Evolutionary conservation across 2,888 invertebrate genomes (phyloP).

Genomic region (Drosophila borborema): DNA sequence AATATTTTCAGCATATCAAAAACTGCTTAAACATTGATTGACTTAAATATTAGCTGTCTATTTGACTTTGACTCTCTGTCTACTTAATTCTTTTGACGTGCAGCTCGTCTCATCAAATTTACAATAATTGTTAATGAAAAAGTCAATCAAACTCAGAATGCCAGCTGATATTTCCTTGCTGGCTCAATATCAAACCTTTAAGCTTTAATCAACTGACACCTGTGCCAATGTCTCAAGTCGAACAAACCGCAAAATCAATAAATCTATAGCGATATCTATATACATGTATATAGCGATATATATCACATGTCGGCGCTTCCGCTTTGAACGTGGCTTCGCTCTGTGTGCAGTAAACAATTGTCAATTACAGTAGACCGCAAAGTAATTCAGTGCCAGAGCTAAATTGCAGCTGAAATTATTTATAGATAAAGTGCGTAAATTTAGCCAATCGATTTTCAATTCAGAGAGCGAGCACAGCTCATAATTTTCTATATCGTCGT

Average conservation of each 20-base stretch:
- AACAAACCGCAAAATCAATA: slow-evolving; percentile 57
- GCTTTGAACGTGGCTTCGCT: slow-evolving; percentile 49
- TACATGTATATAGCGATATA: background rate
- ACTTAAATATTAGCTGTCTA: background rate
- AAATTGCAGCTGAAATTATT: slow-evolving; percentile 5
- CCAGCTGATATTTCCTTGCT: background rate
- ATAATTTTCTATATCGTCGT: slow-evolving; percentile 35
- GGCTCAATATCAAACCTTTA: background rate
- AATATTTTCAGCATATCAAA: background rate
- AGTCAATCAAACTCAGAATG: background rate
- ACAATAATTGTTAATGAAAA: background rate
- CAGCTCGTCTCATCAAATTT: background rate
- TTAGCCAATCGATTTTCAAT: slow-evolving; percentile 30
- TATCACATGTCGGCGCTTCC: slow-evolving; percentile 59
- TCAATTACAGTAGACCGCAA: slow-evolving; percentile 37
- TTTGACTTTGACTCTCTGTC: background rate
- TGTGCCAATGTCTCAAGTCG: slow-evolving; percentile 51
- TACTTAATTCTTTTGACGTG: background rate
- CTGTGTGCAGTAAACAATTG: background rate
- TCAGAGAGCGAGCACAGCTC: slow-evolving; percentile 31
- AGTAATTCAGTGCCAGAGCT: slow-evolving; percentile 27
- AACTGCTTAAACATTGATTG: background rate
- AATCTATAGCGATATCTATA: slow-evolving; percentile 9
- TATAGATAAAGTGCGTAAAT: slow-evolving; percentile 20
- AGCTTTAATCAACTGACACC: slow-evolving; percentile 53